phyloP scores from a whole-genome alignment of 2,797 vertebrate species.

The Caiman crocodilus region DNA sequence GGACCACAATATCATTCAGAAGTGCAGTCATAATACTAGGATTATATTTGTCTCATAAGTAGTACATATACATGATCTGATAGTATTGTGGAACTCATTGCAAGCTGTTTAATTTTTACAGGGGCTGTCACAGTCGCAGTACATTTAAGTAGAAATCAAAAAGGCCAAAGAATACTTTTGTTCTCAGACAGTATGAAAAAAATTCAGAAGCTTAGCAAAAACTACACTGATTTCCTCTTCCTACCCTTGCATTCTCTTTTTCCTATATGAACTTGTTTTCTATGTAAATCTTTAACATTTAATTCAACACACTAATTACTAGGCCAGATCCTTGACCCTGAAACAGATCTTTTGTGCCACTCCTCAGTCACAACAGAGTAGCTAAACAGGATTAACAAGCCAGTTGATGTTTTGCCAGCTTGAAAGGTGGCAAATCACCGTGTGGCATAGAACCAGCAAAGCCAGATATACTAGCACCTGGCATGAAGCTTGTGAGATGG shows the following conservation, averaged over 20 bases:
- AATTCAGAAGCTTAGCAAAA: too few relatives aligned
- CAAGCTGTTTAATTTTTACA: slow-evolving; percentile 57
- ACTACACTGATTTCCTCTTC: too few relatives aligned
- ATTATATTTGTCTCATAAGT: slow-evolving; percentile 33
- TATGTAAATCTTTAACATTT: background rate
- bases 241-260: too few relatives aligned
- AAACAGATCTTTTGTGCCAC: slow-evolving; percentile 14
- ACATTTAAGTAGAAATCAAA: slow-evolving; percentile 22
- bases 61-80: slow-evolving; percentile 12
- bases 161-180: too few relatives aligned
- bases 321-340: slow-evolving; percentile 28
- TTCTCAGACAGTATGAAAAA: too few relatives aligned
- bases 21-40: slow-evolving; percentile 5
- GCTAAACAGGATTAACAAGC: background rate
- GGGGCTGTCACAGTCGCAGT: slow-evolving; percentile 28
- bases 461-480: background rate
- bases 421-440: background rate
- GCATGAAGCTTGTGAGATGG: background rate
- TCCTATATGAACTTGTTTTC: too few relatives aligned
- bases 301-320: slow-evolving; percentile 50
- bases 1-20: background rate
- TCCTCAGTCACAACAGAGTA: background rate
- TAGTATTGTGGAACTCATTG: background rate
- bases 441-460: background rate
- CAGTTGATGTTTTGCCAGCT: accelerated